Evolutionary conservation across 2,797 vertebrate genomes (phyloP), one percentile per base, ranked within the genome.

Genomic region (Pipistrellus nathusii): DNA sequence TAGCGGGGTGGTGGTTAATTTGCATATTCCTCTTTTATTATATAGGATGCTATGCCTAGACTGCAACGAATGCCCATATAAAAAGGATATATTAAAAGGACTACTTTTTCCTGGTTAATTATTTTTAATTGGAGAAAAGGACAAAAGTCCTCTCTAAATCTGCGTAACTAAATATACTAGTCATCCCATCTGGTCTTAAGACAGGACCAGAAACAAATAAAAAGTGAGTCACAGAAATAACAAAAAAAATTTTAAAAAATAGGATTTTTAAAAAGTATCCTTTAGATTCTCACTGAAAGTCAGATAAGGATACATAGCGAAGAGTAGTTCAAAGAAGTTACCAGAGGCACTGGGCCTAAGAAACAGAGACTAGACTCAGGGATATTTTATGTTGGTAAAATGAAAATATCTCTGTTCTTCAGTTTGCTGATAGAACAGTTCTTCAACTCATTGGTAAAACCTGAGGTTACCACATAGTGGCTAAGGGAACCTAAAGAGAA

Each of bases 191-290:
- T 73, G 13, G 23, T 91, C 21, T 55, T 90, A 94, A 92, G 48
- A 77, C 4, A 77, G 46, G 38, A 88, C 30, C 25, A 75, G 59
- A 41, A 88, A 46, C 30, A 94, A 94, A 76, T 62, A 12, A 87
- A 90, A 92, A 59, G 15, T 35, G 51, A 84, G 13, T 59, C 78
- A 87, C 35, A 93, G 15, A 91, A 86, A 87, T 83, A 96, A 86
- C 10, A 89, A 71, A 85, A 90, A 78, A 59, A 77, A 30, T 55
- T 62, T 44, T 44, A 11, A 11, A 11, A 44, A 44, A 85, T 7
- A 83, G 13, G 38, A 89, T 72, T 46, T 41, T 59, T 27, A 2
- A 85, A 91, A 76, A 53, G 55, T 20, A 76, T 32, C 13, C n/a
- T 88, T 75, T 78, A 85, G 68, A 88, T 81, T 95, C 69, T 51